phyloP scores from a whole-genome alignment of 2,113 vertebrate species.

The Pseudopipra pipra region DNA sequence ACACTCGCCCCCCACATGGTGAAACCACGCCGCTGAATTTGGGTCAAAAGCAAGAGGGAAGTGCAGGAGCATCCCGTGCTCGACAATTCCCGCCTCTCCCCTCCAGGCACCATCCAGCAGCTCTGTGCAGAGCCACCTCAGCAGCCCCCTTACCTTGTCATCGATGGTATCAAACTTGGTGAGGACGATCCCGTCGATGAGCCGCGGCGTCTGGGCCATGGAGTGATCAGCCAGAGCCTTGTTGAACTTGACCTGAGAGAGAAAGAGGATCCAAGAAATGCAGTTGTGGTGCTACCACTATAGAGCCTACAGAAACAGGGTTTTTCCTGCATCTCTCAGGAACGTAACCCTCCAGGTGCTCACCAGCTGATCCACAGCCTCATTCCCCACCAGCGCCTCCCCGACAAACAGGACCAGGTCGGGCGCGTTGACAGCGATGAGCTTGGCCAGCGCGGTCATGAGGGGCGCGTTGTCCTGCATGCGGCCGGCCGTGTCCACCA shows the following conservation, averaged over 20 bases:
- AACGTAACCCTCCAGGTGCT: background rate
- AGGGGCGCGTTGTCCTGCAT: slow-evolving; percentile 98
- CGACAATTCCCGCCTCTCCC: accelerated
- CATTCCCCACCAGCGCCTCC: slow-evolving; percentile 95
- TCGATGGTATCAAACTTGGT: slow-evolving; percentile 99
- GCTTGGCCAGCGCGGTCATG: slow-evolving; percentile 95
- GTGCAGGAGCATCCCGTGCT: accelerated
- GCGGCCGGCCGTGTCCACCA: slow-evolving; percentile 97
- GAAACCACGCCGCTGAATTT: background rate
- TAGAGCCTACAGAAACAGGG: accelerated
- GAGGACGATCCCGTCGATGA: slow-evolving; percentile 97
- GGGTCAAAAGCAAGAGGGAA: background rate
- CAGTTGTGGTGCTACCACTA: accelerated
- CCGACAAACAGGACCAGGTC: slow-evolving; percentile 97
- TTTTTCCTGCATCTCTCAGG: background rate
- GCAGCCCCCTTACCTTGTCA: slow-evolving; percentile 86
- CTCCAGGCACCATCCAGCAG: background rate
- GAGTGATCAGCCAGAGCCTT: slow-evolving; percentile 97
- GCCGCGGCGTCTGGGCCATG: slow-evolving; percentile 89
- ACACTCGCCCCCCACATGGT: accelerated
- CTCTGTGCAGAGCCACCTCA: accelerated
- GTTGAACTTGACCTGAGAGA: slow-evolving; percentile 95
- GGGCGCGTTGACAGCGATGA: slow-evolving; percentile 93
- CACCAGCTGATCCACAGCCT: slow-evolving; percentile 98
- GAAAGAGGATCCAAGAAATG: accelerated